Conservation (phyloP, 2,113 vertebrate species). For the Lipotes vexillifer region DNA sequence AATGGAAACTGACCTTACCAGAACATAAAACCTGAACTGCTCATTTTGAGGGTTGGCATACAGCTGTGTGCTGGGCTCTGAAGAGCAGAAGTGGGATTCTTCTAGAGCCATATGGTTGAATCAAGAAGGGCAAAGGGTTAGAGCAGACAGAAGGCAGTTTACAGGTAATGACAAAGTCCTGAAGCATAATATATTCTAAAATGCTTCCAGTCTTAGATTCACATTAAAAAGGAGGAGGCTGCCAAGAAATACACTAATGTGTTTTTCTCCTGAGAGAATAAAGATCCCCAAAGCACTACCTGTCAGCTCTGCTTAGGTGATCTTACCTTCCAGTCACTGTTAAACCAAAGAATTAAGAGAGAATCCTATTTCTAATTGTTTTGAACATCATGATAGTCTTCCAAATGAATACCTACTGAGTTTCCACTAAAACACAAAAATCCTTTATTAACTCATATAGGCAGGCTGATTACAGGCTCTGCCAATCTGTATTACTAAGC, state of each 20-base stretch:
- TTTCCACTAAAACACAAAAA: neutral
- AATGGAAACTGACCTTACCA: neutral
- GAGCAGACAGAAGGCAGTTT: neutral
- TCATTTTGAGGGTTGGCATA: neutral
- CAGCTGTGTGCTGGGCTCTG: neutral
- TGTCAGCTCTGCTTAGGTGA: neutral
- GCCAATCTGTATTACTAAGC: neutral
- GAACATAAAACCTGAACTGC: neutral
- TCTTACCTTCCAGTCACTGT: neutral
- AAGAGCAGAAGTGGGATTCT: neutral
- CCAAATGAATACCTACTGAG: neutral
- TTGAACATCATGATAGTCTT: neutral
- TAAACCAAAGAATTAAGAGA: neutral
- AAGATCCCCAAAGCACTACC: neutral
- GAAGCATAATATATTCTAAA: neutral
- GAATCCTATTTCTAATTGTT: slow-evolving; percentile 8
- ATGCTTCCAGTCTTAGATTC: neutral
- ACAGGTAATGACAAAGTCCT: neutral
- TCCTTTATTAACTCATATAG: neutral
- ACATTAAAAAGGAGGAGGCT: neutral
- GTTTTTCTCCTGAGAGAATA: neutral
- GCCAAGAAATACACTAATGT: neutral
- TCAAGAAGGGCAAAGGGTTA: neutral
- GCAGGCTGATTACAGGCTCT: neutral
- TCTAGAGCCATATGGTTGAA: neutral